Evolutionary conservation across 2,113 vertebrate genomes (phyloP), one percentile per base, ranked within the genome.

Genomic region (Oryzias curvinotus): DNA sequence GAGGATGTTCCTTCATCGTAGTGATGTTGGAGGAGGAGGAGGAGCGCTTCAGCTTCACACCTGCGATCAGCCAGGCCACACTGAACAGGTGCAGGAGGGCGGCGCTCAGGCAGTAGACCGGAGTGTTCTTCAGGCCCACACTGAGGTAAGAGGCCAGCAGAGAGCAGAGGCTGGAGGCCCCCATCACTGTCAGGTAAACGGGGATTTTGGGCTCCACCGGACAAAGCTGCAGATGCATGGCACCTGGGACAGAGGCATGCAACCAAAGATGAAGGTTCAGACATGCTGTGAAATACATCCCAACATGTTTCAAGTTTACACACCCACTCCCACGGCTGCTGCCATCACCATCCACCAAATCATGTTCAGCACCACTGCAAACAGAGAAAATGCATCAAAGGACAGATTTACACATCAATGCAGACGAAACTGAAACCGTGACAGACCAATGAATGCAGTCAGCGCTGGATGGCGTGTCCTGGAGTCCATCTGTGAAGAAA

Each of bases 281-380:
- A 30, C 42, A 25, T 16, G 14, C 15, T 36, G 8, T 3, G 12
- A 36, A 10, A 10, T 10, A 7, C 7, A 18, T 43, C 25, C n/a
- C 43, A 12, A 21, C 41, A 50, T 5, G 10, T 59, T 1, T 16
- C n/a, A 50, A 50, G 12, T 17, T 5, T 52, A 75, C 78, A 5
- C 48, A 90, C 88, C 88, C 5, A 90, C 0, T 76, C 57, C 71
- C 47, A 90, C 75, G 54, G 72, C 80, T 45, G 83, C 71, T 21
- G 87, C 57, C 82, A 90, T 85, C 15, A 77, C 36, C 80, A 87
- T 84, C 82, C 82, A 88, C 77, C 78, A 81, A 12, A 87, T 78
- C 0, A 90, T 47, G 42, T 85, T 85, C 28, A 68, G 3, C 57
- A 87, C 59, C 61, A 64, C 86, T 90, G 18, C 10, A 6, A 62